Conservation (phyloP, 2,888 invertebrate genomes). For the Encarsia formosa region DNA sequence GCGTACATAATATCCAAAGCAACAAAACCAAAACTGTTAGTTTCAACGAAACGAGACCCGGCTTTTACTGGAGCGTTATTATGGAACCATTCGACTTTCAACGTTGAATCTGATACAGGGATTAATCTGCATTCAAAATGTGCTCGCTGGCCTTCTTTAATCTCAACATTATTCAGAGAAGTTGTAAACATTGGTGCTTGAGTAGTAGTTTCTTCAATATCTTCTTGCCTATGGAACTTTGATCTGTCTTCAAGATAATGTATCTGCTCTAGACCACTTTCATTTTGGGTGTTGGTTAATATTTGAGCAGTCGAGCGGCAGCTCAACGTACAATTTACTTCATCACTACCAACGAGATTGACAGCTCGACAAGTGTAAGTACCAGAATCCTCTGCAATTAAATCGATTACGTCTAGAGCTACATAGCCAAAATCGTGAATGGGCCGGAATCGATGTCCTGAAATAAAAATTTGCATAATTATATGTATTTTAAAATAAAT, state of each 20-base stretch:
- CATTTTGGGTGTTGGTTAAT: constrained; percentile 80
- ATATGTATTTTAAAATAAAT: too few species aligned
- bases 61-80: constrained; percentile 86
- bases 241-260: constrained; percentile 83
- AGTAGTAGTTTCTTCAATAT: constrained; percentile 76
- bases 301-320: constrained; percentile 78
- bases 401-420: constrained; percentile 91
- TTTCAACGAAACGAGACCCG: constrained; percentile 92
- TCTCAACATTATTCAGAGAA: constrained; percentile 84
- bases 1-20: constrained; percentile 94
- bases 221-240: constrained; percentile 70
- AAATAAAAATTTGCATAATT: too few species aligned
- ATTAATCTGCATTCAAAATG: constrained; percentile 93
- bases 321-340: constrained; percentile 69
- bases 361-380: constrained; percentile 91
- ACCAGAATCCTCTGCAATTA: constrained; percentile 94
- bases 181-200: constrained; percentile 93
- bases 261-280: constrained; percentile 83
- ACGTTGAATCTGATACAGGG: constrained; percentile 87
- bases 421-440: constrained; percentile 99
- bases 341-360: constrained; percentile 85
- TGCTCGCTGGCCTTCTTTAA: constrained; percentile 90
- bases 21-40: constrained; percentile 96
- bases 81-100: constrained; percentile 95
- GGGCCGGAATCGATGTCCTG: constrained; percentile 87